Conservation (phyloP, 1,140 invertebrate genomes). For the Rhyacophila brunnea region DNA sequence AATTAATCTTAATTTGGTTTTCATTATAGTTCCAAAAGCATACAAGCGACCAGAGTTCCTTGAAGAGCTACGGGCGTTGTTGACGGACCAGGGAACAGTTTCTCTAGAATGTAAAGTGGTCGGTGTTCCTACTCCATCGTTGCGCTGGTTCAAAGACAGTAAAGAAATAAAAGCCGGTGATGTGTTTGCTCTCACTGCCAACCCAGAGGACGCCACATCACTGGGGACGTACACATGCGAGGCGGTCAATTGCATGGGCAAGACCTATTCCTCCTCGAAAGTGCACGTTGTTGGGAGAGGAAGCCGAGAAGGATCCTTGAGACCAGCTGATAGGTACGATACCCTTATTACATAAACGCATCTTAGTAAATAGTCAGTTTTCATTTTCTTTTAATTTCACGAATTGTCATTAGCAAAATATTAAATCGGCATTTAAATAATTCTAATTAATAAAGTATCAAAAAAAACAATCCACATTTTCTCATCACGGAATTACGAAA, state of each 20-base stretch:
- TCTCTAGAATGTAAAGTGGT: constrained; percentile 87
- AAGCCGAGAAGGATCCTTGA: constrained; percentile 63
- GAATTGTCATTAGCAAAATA: no score
- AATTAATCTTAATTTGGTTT: no score
- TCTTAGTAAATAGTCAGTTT: neutral
- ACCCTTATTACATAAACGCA: neutral
- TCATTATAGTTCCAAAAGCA: constrained; percentile 77
- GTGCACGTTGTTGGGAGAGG: constrained; percentile 72
- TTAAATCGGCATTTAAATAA: no score
- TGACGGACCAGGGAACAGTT: constrained; percentile 84
- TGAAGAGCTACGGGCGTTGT: constrained; percentile 73
- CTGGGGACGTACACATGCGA: constrained; percentile 83
- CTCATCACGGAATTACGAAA: no score
- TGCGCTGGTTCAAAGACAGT: constrained; percentile 83
- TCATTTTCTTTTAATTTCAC: no score
- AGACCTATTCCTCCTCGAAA: constrained; percentile 75
- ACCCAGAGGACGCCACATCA: constrained; percentile 76
- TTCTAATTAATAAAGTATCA: no score
- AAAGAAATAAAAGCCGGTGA: constrained; percentile 85
- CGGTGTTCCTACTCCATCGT: constrained; percentile 77
- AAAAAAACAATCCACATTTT: no score
- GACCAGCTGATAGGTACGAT: constrained; percentile 55
- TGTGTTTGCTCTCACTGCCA: constrained; percentile 79
- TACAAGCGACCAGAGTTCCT: constrained; percentile 85
- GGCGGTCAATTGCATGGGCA: constrained; percentile 84